Evolutionary conservation across 2,888 invertebrate species (phyloP), one percentile per base, ranked within the genome.

Genomic region (Temnothorax rugatulus): DNA sequence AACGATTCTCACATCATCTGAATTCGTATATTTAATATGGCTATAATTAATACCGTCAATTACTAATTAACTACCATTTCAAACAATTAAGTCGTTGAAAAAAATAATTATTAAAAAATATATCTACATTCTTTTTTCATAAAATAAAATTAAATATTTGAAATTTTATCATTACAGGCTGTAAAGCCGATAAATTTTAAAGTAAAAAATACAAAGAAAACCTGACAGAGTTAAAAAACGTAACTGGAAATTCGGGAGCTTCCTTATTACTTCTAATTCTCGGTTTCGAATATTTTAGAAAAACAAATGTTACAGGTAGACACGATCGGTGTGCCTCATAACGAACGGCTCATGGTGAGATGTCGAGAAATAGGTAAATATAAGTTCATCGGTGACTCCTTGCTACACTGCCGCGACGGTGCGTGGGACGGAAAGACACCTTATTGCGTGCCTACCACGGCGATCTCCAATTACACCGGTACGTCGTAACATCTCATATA

Each of bases 391-490:
- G 98, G 98, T 38, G 97, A 97, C 75, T 96, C 97, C n/a, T 95
- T 96, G 76, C 95, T 98, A 54, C 96, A 96, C 50, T 98, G 98
- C 94, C 97, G 97, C 90, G 98, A 98, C 93, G 98, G 98, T 2
- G 96, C 96, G 75, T 98, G 98, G 98, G 96, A 96, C 38, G 96
- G 97, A 0, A 96, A 96, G 88, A 95, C 97, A 93, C 98, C 98
- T 1, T 97, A 97, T 86, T 98, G 98, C 93, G 97, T 97, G 50
- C 97, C 98, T n/a, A 98, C 98, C 44, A 98, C 98, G 1, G 95
- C 97, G 57, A 95, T 98, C 89, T 98, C 98, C 59, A 98, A 98
- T 95, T 98, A 97, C 95, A 98, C 98, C 91, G 97, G 97, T 97
- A 84, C 92, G 93, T 91, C 7, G 0, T 44, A n/a, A 50, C 11